These are phyloP conservation scores for Lerema accius DNA, from an alignment of 1,140 invertebrate genomes.

Conservation along the genomic window DNA sequence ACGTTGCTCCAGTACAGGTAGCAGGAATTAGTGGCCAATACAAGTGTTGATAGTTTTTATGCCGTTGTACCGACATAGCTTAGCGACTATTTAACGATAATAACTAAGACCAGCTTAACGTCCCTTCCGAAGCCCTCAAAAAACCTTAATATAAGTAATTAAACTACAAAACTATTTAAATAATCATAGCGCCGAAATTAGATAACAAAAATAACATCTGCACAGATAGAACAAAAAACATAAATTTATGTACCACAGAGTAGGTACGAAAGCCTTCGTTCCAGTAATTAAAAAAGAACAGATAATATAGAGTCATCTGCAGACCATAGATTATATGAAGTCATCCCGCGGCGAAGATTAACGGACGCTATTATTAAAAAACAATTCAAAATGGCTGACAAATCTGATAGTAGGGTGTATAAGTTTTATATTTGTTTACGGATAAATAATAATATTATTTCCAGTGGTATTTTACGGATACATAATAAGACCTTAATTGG, in stretches of 20 bases:
- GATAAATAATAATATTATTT: too few species aligned
- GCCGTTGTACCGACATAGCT: too few species aligned
- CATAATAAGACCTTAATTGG: too few species aligned
- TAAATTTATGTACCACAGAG: slow-evolving; percentile 13
- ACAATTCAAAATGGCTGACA: slow-evolving; percentile 55
- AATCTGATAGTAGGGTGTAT: slow-evolving; percentile 43
- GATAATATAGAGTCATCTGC: slow-evolving; percentile 64
- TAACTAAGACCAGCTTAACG: too few species aligned
- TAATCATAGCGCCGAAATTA: slow-evolving; percentile 10
- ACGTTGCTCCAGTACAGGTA: too few species aligned
- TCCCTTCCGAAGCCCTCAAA: too few species aligned
- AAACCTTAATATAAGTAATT: too few species aligned
- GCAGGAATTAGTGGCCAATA: too few species aligned
- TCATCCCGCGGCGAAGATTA: slow-evolving; percentile 57
- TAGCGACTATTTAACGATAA: too few species aligned
- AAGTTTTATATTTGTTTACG: slow-evolving; percentile 4
- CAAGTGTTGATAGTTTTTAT: too few species aligned
- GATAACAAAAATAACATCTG: slow-evolving; percentile 8
- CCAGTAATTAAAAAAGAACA: slow-evolving; percentile 38
- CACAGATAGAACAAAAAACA: slow-evolving; percentile 20
- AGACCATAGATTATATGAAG: slow-evolving; percentile 64
- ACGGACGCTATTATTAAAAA: slow-evolving; percentile 51
- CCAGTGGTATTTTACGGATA: too few species aligned
- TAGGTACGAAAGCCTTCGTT: slow-evolving; percentile 16
- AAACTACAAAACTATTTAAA: too few species aligned